Evolutionary conservation across 1,140 invertebrate genomes (phyloP), one percentile per base, ranked within the genome.

Genomic region (Zaprionus tsacasi): DNA sequence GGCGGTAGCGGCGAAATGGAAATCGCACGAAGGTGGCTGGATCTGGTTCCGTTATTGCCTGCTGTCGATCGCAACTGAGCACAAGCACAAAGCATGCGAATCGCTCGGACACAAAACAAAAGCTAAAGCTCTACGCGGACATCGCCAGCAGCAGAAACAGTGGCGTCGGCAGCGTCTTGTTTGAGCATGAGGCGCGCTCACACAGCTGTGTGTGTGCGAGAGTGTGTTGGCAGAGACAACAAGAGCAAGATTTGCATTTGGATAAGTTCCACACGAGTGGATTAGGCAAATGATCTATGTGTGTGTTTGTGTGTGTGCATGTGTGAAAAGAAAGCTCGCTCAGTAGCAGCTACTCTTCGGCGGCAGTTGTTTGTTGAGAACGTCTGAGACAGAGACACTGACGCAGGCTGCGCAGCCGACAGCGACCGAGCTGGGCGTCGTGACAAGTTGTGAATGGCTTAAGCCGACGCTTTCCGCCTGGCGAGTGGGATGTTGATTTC

Each of bases 21-120:
- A 70, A 59, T 70, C 67, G 71, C 61, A 60, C 25, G 70, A 38
- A 33, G 40, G 58, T 55, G 56, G 61, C 55, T 60, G 73, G 57
- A 71, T 65, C 48, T 65, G 57, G 73, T 75, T 75, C 69, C 69
- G 69, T 71, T 65, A 55, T 76, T 66, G 68, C 68, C 52, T 76
- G 68, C 60, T 76, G 73, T 67, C 72, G 68, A 76, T 71, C 68
- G 38, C 35, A 58, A 65, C 67, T 71, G 72, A 65, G 55, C 54
- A 64, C 48, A 48, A 48, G 43, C 66, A 64, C 69, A 61, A 57
- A 57, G 43, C 57, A 50, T 59, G 38, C 71, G 50, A 69, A 50
- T 43, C 6, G 63, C 61, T 30, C 45, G 61, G 54, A 33, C 55
- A 68, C 21, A 61, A 45, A 45, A 60, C 65, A 45, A 60, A 68